Conservation (phyloP, 2,113 vertebrate genomes). For the Spilogale gracilis region DNA sequence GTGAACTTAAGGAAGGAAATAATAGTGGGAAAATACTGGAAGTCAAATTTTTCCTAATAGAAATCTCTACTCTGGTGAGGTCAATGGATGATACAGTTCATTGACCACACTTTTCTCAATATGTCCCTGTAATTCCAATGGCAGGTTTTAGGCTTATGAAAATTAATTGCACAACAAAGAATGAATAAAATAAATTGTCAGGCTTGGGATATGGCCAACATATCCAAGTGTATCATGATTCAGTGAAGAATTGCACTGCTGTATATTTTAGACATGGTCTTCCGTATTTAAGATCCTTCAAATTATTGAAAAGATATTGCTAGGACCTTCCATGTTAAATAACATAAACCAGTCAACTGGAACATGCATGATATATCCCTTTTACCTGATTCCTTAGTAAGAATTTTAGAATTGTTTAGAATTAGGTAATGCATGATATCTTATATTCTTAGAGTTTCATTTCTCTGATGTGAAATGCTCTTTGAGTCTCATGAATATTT, state of each 20-base stretch:
- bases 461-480: neutral
- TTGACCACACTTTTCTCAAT: neutral
- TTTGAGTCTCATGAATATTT: conserved; percentile 66
- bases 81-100: neutral
- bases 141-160: neutral
- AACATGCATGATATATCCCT: neutral
- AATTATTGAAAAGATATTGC: conserved; percentile 12
- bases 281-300: neutral
- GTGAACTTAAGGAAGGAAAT: conserved; percentile 43
- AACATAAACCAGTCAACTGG: neutral
- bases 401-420: conserved; percentile 4
- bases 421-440: neutral
- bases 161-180: conserved; percentile 30
- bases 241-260: neutral
- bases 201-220: neutral
- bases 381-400: neutral
- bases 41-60: conserved; percentile 51
- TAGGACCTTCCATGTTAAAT: neutral
- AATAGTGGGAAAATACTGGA: conserved; percentile 7
- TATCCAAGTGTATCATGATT: neutral
- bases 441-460: conserved; percentile 20
- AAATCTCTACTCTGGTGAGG: neutral
- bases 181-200: conserved; percentile 16
- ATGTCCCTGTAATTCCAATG: neutral
- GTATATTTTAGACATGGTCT: neutral